A percentile compares a stretch with the other conserved stretches of the same genome.
These are phyloP conservation scores for Dolichoris vasculosae DNA, from an alignment of 1,140 invertebrate species.

Conservation along the genomic window DNA sequence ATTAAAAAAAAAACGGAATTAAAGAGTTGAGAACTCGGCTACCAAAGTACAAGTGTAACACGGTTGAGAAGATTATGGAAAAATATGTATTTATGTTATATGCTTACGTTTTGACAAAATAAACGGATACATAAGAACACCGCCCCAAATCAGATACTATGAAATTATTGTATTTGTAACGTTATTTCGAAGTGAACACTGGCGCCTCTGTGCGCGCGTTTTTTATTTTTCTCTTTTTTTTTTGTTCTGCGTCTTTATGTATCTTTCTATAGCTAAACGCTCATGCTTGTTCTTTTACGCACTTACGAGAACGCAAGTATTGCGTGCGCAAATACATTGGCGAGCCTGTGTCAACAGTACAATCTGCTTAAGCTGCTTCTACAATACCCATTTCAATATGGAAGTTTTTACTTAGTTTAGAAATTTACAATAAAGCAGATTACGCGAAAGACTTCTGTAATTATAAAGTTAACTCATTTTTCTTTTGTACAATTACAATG, in stretches of 20 bases:
- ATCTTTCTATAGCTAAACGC: not conserved
- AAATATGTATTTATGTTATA: constrained; percentile 6
- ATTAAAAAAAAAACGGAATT: not conserved
- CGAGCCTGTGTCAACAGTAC: not conserved
- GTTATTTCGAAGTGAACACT: not conserved
- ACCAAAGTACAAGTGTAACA: not conserved
- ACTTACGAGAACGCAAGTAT: no score
- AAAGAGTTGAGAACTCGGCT: not conserved
- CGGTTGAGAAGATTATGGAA: not conserved
- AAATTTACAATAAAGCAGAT: no score
- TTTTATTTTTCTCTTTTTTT: not conserved
- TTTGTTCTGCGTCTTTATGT: not conserved
- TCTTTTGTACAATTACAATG: no score
- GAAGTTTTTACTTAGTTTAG: no score
- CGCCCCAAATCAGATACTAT: not conserved
- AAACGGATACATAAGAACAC: not conserved
- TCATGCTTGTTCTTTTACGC: no score
- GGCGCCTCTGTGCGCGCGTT: not conserved
- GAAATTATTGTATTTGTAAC: not conserved
- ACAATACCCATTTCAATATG: not conserved
- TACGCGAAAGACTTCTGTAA: no score
- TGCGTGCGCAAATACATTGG: no score
- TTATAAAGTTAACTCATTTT: no score
- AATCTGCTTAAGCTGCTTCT: not conserved
- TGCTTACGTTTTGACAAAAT: not conserved